These are phyloP conservation scores for Odontothrips loti DNA, from an alignment of 2,888 invertebrate species.

Conservation along the genomic window DNA sequence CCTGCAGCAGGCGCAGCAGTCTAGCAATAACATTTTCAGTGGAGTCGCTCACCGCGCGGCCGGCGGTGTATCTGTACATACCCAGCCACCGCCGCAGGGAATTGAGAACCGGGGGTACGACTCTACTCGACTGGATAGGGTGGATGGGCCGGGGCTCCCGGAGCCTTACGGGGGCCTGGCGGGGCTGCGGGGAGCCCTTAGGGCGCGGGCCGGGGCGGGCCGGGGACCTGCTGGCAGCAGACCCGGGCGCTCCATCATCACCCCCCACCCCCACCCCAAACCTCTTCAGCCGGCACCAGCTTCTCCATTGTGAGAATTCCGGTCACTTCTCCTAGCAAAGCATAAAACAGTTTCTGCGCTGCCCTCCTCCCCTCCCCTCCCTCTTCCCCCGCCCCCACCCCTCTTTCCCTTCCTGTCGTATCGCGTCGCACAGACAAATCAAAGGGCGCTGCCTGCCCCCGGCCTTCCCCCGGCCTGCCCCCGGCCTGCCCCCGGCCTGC, in stretches of 20 bases:
- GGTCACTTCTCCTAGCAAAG: conserved; percentile 5
- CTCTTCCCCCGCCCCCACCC: neutral
- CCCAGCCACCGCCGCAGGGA: too few species aligned
- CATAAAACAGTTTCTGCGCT: conserved; percentile 19
- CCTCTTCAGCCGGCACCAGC: neutral
- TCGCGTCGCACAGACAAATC: conserved; percentile 18
- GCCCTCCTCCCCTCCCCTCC: neutral
- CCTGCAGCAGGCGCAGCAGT: too few species aligned
- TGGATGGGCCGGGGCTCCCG: too few species aligned
- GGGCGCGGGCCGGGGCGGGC: neutral
- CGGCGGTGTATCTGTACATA: too few species aligned
- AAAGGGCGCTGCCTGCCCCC: neutral
- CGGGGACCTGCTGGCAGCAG: conserved; percentile 21
- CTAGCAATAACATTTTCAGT: too few species aligned
- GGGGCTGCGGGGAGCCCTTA: too few species aligned
- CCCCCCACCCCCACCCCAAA: neutral
- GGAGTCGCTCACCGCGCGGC: too few species aligned
- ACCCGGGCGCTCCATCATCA: neutral
- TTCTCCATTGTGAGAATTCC: conserved; percentile 16
- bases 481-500: neutral
- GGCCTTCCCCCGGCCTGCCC: neutral
- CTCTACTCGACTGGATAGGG: too few species aligned
- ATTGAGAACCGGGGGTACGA: too few species aligned
- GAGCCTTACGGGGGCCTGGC: too few species aligned
- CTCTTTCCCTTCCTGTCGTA: neutral